A percentile compares a stretch with the other conserved stretches of the same genome.
These are phyloP conservation scores for Menidia beryllina DNA, from an alignment of 2,113 vertebrate genomes.

Conservation along the genomic window DNA sequence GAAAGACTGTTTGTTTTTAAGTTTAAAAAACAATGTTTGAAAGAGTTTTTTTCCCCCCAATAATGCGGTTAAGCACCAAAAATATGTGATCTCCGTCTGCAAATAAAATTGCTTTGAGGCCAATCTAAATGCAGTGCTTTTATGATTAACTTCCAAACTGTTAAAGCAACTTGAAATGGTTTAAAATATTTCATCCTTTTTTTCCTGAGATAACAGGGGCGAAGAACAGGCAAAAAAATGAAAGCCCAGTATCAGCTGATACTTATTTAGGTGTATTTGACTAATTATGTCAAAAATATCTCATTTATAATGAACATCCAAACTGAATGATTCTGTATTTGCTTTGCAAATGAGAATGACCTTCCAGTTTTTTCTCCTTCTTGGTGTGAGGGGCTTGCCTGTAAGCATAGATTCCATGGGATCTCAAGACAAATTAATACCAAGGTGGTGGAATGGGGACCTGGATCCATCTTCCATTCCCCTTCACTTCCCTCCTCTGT, in stretches of 20 bases:
- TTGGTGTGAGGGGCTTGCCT: slow-evolving; percentile 34
- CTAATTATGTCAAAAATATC: too few species aligned
- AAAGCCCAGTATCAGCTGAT: too few species aligned
- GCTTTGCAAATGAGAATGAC: slow-evolving; percentile 33
- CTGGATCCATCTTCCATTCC: slow-evolving; percentile 71
- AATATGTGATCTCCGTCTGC: slow-evolving; percentile 7
- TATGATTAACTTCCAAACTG: slow-evolving; percentile 14
- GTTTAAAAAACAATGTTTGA: slow-evolving; percentile 28
- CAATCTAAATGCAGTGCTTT: slow-evolving; percentile 1
- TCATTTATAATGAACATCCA: not conserved
- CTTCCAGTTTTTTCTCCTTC: not conserved
- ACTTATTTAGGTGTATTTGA: too few species aligned
- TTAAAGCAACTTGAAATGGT: too few species aligned
- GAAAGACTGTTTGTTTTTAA: slow-evolving; percentile 56
- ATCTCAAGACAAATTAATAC: slow-evolving; percentile 55
- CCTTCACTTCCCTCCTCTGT: slow-evolving; percentile 79
- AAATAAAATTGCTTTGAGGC: slow-evolving; percentile 27
- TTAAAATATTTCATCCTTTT: not conserved
- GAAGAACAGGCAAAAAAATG: too few species aligned
- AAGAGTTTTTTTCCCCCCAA: slow-evolving; percentile 25
- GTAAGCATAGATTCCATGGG: slow-evolving; percentile 51
- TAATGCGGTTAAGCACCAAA: slow-evolving; percentile 8
- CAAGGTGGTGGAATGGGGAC: slow-evolving; percentile 5
- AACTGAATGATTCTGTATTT: slow-evolving; percentile 9
- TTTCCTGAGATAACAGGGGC: not conserved